Percentiles rank a stretch among this genome's conserved stretches.
Conservation (phyloP, 64 coral and sea anemone species). For the Dendrophyllia cribrosa region DNA sequence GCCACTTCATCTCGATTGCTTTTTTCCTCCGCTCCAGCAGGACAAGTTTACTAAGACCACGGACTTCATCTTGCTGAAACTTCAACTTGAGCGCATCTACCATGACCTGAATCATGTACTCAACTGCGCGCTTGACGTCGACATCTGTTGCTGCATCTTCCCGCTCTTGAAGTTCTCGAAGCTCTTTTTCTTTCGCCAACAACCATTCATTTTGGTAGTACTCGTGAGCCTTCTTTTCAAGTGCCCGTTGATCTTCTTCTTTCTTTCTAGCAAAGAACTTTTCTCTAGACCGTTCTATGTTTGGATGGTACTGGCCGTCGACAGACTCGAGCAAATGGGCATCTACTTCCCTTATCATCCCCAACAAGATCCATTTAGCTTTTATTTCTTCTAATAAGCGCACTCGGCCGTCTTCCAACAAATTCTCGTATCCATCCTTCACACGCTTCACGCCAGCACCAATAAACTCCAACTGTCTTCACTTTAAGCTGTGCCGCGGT, state of each 20-base stretch:
- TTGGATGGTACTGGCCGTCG: neutral
- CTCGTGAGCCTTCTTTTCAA: neutral
- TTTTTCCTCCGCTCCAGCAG: neutral
- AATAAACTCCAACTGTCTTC: neutral
- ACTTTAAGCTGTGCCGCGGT: neutral
- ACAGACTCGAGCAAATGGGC: neutral
- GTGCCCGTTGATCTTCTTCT: neutral
- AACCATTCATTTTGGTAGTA: neutral
- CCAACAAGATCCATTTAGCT: neutral
- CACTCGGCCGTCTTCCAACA: neutral
- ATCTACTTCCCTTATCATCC: neutral
- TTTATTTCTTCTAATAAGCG: neutral
- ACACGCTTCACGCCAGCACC: neutral
- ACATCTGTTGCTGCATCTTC: neutral
- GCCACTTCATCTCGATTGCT: neutral
- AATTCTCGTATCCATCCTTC: neutral
- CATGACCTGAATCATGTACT: neutral
- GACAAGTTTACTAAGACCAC: neutral
- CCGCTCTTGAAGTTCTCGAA: neutral
- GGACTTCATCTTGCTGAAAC: neutral
- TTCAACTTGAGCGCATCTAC: neutral
- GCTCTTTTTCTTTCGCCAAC: neutral
- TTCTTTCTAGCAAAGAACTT: neutral
- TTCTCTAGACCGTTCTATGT: neutral
- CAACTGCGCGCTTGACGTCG: neutral